phyloP scores from a whole-genome alignment of 2,113 vertebrate species.

The Mungos mungo region DNA sequence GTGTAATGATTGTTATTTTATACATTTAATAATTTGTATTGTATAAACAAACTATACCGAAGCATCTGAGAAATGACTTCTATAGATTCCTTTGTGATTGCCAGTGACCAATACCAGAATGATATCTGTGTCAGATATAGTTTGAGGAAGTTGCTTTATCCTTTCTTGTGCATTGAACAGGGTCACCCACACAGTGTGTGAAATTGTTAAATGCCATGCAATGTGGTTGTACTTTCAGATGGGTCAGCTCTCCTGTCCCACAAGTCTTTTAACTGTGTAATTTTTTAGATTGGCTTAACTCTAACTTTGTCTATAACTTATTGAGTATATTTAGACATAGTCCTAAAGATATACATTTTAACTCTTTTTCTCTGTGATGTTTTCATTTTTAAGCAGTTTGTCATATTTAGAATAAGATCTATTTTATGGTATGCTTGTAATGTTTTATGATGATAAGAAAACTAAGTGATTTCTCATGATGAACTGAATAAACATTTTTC shows the following conservation, averaged over 20 bases:
- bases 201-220: background rate
- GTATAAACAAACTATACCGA: background rate
- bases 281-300: background rate
- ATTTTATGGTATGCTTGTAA: background rate
- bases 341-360: background rate
- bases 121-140: background rate
- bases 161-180: background rate
- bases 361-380: background rate
- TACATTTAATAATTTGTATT: background rate
- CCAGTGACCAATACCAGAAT: background rate
- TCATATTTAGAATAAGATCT: background rate
- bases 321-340: background rate
- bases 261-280: background rate
- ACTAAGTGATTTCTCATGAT: background rate
- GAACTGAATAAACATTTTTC: background rate
- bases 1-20: slow-evolving; percentile 21
- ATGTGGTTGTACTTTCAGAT: background rate
- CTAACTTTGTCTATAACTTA: background rate
- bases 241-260: background rate
- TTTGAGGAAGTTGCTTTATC: background rate
- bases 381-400: background rate
- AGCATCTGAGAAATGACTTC: background rate
- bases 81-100: background rate
- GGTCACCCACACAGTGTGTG: background rate
- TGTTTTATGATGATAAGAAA: background rate